Base-by-base conservation (phyloP, 2,797 vertebrate species). In the Gymnoscopelus braueri region DNA sequence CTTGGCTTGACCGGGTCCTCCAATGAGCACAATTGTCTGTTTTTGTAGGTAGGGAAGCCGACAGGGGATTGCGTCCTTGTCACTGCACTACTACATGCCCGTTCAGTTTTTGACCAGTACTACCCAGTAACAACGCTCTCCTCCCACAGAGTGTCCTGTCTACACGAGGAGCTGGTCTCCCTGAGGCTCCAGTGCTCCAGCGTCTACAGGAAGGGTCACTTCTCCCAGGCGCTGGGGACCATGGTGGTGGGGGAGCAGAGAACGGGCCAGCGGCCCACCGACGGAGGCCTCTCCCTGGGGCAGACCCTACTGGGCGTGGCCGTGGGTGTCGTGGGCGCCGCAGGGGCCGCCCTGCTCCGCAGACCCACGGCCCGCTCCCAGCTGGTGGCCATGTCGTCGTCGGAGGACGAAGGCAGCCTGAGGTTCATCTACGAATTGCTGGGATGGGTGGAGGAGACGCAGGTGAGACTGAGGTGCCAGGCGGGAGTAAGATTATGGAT, bases 401-500 rank as follows among this genome's bases (percentile, higher is more conserved):
- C 97, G 0, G 97, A 99, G 84, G 98, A 99, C 0, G 97, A 99
- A 74, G 97, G 97, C 64, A 98, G 91, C 85, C 94, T 99, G 66
- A 94, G 97, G 83, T 99, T 98, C 47, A 96, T 99, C 77, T 99
- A 99, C 2, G 98, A 99, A 85, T 93, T 99, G 77, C 95, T 99
- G 4, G 96, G 98, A 68, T 99, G 97, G 98, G 98, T 99, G 84
- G 98, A 99, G 87, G 97, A 98, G 87, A 96, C 96, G 5, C 98
- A 99, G 95, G 97, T 98, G 67, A n/a, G 91, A 19, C 12, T 10
- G 5, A 19, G 14, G 49, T 19, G 13, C 39, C 14, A 23, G 14
- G 54, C 13, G 26, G 3, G 19, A 32, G 13, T 11, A 14, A 35
- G 57, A n/a, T 39, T 35, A 48, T 2, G 8, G 47, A 48, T 9